These are phyloP conservation scores for Acrobasis suavella DNA, from an alignment of 2,888 invertebrate species.

Conservation along the genomic window DNA sequence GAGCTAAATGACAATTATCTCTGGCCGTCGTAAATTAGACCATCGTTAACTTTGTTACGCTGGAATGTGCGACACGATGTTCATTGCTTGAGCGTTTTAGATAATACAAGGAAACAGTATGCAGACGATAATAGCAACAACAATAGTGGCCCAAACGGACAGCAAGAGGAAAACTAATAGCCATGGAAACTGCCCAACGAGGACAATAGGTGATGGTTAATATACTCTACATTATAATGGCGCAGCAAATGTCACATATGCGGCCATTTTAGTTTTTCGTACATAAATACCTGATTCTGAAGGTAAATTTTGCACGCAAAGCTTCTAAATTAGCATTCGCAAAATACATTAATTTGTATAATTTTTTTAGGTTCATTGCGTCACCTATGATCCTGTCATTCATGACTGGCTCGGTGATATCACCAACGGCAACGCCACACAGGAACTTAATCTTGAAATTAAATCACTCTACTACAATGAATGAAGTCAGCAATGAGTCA, in stretches of 20 bases:
- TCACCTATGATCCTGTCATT: conserved; percentile 15
- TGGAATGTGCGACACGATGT: conserved; percentile 6
- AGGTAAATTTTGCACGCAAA: conserved; percentile 1
- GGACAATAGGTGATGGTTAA: conserved; percentile 44
- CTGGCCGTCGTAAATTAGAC: neutral
- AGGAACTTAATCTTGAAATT: conserved; percentile 21
- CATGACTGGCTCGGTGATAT: conserved; percentile 26
- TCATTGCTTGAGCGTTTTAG: neutral
- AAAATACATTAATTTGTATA: neutral
- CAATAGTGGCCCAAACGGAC: conserved; percentile 40
- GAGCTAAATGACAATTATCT: conserved; percentile 26
- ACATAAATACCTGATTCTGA: neutral
- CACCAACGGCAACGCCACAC: conserved; percentile 20
- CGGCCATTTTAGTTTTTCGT: conserved; percentile 28
- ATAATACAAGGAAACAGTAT: conserved; percentile 28
- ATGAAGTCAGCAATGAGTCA: conserved; percentile 27
- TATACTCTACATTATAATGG: conserved; percentile 50
- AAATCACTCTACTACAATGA: conserved; percentile 25
- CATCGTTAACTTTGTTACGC: conserved; percentile 1
- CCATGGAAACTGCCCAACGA: conserved; percentile 30
- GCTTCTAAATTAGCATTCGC: neutral
- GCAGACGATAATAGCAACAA: conserved; percentile 29
- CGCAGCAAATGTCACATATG: conserved; percentile 48
- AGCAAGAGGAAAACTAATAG: conserved; percentile 49
- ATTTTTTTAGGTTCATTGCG: neutral